Percentiles rank a stretch among this genome's conserved stretches.
These are phyloP conservation scores for Arctocebus calabarensis DNA, from an alignment of 2,797 vertebrate species.

Conservation along the genomic window DNA sequence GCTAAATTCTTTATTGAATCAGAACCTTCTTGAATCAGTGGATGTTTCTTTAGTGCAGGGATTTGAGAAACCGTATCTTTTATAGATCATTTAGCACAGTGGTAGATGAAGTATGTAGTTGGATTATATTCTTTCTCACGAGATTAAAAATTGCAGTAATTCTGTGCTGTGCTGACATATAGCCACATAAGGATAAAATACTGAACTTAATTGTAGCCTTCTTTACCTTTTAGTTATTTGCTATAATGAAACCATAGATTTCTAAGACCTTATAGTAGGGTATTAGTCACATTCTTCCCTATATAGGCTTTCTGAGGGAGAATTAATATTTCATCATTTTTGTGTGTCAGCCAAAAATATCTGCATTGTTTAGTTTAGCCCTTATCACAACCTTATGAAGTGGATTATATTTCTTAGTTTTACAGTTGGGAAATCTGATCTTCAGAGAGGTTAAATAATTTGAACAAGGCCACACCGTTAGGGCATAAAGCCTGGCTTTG, in stretches of 20 bases:
- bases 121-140: neutral
- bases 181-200: neutral
- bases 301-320: constrained; percentile 14
- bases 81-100: neutral
- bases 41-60: neutral
- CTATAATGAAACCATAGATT: constrained; percentile 48
- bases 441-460: constrained; percentile 58
- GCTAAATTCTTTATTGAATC: constrained; percentile 33
- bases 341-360: neutral
- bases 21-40: neutral
- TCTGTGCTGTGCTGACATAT: neutral
- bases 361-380: neutral
- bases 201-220: constrained; percentile 1
- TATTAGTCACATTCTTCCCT: neutral
- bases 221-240: neutral
- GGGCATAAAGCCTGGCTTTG: constrained; percentile 33
- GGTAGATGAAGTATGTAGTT: neutral
- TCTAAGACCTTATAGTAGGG: neutral
- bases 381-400: neutral
- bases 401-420: constrained; percentile 31
- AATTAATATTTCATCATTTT: constrained; percentile 57
- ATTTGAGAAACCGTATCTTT: constrained; percentile 5
- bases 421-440: constrained; percentile 50
- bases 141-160: neutral
- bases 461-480: constrained; percentile 31